Evolutionary conservation across 2,797 vertebrate species (phyloP), one percentile per base, ranked within the genome.

Genomic region (Anomalospiza imberbis): DNA sequence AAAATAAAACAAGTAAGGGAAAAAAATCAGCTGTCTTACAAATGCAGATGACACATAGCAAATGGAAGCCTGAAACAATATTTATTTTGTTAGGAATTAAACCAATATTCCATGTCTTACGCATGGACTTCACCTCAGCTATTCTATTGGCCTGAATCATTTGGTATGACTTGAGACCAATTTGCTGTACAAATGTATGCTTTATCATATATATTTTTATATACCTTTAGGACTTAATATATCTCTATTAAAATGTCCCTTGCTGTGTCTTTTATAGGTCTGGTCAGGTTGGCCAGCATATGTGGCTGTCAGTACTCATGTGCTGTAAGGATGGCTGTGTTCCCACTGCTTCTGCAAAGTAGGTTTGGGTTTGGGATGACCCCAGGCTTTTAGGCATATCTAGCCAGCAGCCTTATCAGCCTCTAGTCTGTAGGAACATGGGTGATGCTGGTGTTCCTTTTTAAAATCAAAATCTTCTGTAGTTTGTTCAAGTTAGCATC

Each of bases 81-180:
- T 48, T 81, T 29, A 76, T 84, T 94, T 87, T 61, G 10, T 73
- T 83, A 55, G 68, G 17, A 88, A 79, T 60, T 44, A 74, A 84
- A 85, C 17, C 42, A 74, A 34, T 62, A 66, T 57, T 81, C 68
- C 11, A 31, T 19, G 40, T 36, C 17, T 66, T 60, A 93, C 89
- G 77, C 13, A 66, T 13, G 8, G 40, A 62, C 88, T 90, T 91
- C 20, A 58, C 8, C 9, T 14, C 47, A 75, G 6, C 9, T 68
- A 16, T 62, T 88, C 67, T 38, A 57, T 57, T 79, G 84, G 73
- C 76, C 83, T 61, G 53, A 89, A 86, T 63, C 6, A 40, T 38
- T 77, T 73, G 50, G 10, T 78, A 75, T 32, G 16, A 42, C 42
- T 67, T 68, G 44, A 95, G 55, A 74, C 16, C 45, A 85, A 82